Percentiles rank a stretch among this genome's conserved stretches.
These are phyloP conservation scores for Phoeniculus purpureus DNA, from an alignment of 2,797 vertebrate genomes.

Conservation along the genomic window DNA sequence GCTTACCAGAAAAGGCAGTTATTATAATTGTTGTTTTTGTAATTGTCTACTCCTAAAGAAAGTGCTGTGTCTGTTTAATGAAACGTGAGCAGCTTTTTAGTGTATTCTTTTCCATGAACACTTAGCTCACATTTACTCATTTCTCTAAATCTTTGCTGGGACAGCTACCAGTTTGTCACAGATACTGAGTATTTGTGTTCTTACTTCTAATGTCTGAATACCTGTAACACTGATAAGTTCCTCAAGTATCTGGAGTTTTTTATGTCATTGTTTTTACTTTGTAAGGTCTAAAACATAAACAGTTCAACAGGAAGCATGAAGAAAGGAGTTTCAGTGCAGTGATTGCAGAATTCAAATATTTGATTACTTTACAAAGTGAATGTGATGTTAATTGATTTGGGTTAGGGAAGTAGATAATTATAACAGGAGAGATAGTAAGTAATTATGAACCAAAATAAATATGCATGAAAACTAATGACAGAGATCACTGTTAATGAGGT, in stretches of 20 bases:
- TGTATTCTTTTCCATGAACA: not conserved
- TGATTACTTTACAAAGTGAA: not conserved
- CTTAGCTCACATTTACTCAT: not conserved
- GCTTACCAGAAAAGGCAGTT: not conserved
- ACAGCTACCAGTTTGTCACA: not conserved
- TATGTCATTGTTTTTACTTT: not conserved
- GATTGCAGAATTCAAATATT: not conserved
- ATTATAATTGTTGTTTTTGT: not conserved
- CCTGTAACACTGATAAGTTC: not conserved
- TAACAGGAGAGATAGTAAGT: not conserved
- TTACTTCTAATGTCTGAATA: not conserved
- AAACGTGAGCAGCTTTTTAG: not conserved
- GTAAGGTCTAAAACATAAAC: not conserved
- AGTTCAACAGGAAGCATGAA: not conserved
- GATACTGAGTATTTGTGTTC: not conserved
- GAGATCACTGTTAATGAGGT: not conserved
- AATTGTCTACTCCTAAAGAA: not conserved
- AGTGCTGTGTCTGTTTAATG: not conserved
- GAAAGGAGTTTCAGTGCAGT: not conserved
- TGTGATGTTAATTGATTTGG: not conserved
- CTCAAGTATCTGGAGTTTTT: not conserved
- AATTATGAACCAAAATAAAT: not conserved
- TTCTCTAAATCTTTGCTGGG: not conserved
- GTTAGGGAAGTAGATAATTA: not conserved
- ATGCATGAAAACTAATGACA: not conserved